Base-by-base conservation (phyloP, 2,113 vertebrate species). In the Corythaeola cristata region DNA sequence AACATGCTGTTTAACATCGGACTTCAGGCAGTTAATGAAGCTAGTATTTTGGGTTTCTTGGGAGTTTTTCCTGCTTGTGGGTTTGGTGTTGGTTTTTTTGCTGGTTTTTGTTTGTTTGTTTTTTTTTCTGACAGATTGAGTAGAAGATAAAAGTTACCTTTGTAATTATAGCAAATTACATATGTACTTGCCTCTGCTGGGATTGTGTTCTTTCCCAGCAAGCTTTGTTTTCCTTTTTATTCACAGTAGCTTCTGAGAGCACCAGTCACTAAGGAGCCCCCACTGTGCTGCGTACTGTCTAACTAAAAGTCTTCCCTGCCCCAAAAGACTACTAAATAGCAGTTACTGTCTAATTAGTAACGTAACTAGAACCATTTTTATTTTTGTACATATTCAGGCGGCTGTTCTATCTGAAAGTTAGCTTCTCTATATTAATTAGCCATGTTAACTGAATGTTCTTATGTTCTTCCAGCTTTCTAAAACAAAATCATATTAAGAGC, bases 71-170 rank as follows among this genome's bases (percentile, higher is more conserved):
- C 11, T 53, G 10, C 41, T 44, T 12, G 41, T 44, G 41, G 41
- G 41, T 44, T 39, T 39, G 39, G 39, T 39, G 39, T 39, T 39
- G 41, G 41, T 44, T 44, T 44, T 44, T 13, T 44, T 44, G 41
- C 13, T 44, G 12, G 41, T 10, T 44, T 44, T 44, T 44, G 41
- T 44, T 44, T 44, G 41, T 12, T 24, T 27, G 12, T 7, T 16
- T 39, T n/a, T 67, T 37, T 15, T 8, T 2, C 3, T 1, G 0
- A 12, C 12, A 44, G 15, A 2, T 21, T 24, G 33, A 82, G 5
- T 56, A 59, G 44, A 44, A 78, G 19, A 23, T 62, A 23, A 24
- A 68, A 67, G 5, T 79, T 82, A 50, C 28, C 6, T 72, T 35
- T 47, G 32, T 62, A 50, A 58, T 53, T 66, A 10, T 24, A 76